Evolutionary conservation across 2,888 invertebrate genomes (phyloP).

Genomic region (Tetheella fluctuosa): DNA sequence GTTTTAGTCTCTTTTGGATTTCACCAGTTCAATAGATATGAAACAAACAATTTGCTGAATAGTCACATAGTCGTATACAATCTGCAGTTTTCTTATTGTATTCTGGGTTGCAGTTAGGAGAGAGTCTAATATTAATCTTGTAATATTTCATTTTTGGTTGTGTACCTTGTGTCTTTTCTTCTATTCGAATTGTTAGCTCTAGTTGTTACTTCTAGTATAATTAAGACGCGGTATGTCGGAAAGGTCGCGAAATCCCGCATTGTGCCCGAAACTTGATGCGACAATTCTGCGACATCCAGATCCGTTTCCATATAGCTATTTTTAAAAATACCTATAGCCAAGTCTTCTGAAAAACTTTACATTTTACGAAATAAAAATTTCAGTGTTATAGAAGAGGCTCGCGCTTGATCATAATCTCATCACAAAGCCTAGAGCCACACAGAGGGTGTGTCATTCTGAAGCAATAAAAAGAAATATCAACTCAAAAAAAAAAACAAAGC

Average conservation of each 20-base stretch:
- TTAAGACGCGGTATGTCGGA: no score
- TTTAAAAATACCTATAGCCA: no score
- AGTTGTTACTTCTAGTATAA: neutral
- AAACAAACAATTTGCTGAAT: neutral
- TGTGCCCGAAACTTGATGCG: neutral
- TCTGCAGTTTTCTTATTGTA: neutral
- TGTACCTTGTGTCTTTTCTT: neutral
- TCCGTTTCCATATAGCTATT: no score
- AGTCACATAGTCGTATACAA: neutral
- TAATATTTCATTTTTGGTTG: neutral
- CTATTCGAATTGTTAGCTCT: neutral
- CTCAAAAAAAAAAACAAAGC: no score
- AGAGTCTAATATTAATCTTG: neutral
- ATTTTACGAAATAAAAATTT: no score
- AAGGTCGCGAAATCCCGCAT: neutral
- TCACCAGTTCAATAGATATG: neutral
- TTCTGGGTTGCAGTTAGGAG: neutral
- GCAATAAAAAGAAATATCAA: no score
- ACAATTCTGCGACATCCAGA: neutral
- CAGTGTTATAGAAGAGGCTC: no score
- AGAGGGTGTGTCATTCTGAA: no score
- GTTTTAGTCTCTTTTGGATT: neutral
- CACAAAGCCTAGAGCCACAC: no score
- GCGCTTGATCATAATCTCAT: no score
- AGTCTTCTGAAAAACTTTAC: no score